Evolutionary conservation across 2,113 vertebrate genomes (phyloP), one percentile per base, ranked within the genome.

Genomic region (Amphiprion ocellaris): DNA sequence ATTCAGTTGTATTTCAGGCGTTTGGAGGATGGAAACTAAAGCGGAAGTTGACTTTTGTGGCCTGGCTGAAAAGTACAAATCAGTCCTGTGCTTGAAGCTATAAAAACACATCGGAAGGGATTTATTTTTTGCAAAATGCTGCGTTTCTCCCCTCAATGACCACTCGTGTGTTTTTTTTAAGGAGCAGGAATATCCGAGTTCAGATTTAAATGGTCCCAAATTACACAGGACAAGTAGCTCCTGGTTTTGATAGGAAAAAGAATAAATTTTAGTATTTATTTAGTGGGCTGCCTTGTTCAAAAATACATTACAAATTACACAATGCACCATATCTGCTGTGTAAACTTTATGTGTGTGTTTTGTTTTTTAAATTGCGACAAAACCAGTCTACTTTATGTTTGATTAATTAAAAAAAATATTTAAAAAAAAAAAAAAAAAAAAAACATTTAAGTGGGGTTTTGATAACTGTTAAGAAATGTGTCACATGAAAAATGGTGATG

Each of bases 111-210:
- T 59, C 21, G 16, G 62, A 44, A 55, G 19, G 21, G 46, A 61
- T 81, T 74, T 28, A 69, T 69, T 59, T 83, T 74, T 33, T 64
- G 74, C 55, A 58, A 56, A 62, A 77, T 17, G 62, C 56, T 62
- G 81, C 23, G 28, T 74, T 69, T 60, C 37, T 56, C 50, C 15
- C 10, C 44, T 21, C 30, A 37, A 61, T 26, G 15, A 69, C 81
- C 74, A 21, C 69, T 26, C 53, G 39, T 28, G 59, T 83, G 60
- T 68, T 50, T 68, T 26, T 66, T 74, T 63, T 59, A 46, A 24
- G 49, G 44, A 66, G 56, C 39, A 37, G 0, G 3, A 41, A 12
- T 14, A 10, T 24, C 33, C 37, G 2, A 33, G 62, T 66, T 47
- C n/a, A 67, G 50, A 61, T 68, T 73, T 0, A 78, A 83, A 83